phyloP scores from a whole-genome alignment of 2,888 invertebrate species.

The Amblyjoppa fuscipennis region DNA sequence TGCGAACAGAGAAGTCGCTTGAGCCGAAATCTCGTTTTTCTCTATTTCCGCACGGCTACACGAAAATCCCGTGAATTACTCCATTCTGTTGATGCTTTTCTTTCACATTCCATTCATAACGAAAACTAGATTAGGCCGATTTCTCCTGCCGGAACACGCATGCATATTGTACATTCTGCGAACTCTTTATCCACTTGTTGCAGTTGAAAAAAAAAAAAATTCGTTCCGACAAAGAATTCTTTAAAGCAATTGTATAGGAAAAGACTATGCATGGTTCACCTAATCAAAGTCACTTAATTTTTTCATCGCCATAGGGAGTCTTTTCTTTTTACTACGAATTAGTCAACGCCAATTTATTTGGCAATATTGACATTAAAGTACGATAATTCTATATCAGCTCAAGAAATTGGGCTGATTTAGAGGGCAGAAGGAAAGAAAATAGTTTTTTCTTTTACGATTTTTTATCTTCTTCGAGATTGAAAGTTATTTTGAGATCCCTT shows the following conservation, averaged over 20 bases:
- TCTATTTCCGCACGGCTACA: not conserved
- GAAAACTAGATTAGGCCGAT: not conserved
- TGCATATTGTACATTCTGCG: not conserved
- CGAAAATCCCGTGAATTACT: conserved; percentile 19
- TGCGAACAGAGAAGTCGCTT: conserved; percentile 22
- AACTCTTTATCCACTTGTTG: not conserved
- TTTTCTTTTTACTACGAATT: not conserved
- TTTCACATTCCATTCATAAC: conserved; percentile 7
- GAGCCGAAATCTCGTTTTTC: not conserved
- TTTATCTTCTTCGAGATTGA: not conserved
- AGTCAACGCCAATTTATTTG: too few relatives aligned
- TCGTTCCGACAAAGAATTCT: not conserved
- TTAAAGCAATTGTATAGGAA: not conserved
- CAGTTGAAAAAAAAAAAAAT: not conserved
- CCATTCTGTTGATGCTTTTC: not conserved
- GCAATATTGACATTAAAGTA: too few relatives aligned
- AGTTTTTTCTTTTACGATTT: not conserved
- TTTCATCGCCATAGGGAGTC: not conserved
- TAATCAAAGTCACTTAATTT: too few relatives aligned
- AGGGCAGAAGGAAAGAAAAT: not conserved
- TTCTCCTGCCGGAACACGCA: conserved; percentile 1
- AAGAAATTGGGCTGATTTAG: too few relatives aligned
- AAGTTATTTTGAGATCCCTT: not conserved
- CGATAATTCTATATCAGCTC: too few relatives aligned
- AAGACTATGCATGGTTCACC: not conserved